Evolutionary conservation across 2,797 vertebrate genomes (phyloP).

Genomic region (Phataginus tricuspis): DNA sequence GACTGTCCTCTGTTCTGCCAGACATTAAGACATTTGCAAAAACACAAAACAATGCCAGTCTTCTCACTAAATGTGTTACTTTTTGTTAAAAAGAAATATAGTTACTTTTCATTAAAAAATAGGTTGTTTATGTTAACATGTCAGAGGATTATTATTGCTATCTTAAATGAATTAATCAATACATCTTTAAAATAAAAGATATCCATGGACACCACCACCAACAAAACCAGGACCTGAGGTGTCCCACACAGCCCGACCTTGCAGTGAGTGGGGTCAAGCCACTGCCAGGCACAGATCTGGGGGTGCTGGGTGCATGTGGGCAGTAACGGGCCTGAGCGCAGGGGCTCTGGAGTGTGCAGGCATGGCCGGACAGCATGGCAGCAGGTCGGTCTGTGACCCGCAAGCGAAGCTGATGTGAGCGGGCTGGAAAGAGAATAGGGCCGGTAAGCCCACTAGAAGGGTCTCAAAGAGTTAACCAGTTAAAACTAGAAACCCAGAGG

Average conservation of each 20-base stretch:
- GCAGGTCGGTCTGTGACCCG: not conserved
- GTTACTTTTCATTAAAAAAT: not conserved
- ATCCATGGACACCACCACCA: not conserved
- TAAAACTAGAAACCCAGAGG: too few species aligned
- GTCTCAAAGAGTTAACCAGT: too few species aligned
- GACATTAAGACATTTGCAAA: not conserved
- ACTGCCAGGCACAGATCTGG: not conserved
- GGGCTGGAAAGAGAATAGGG: too few species aligned
- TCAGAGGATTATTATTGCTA: not conserved
- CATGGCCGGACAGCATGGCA: not conserved
- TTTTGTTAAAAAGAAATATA: not conserved
- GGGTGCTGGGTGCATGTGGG: not conserved
- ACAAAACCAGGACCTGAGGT: not conserved
- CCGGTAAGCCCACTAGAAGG: too few species aligned
- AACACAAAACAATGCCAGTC: too few species aligned
- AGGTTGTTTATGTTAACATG: not conserved
- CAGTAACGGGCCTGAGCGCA: too few species aligned
- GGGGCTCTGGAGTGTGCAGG: not conserved
- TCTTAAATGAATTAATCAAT: not conserved
- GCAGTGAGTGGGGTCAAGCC: not conserved
- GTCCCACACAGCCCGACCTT: not conserved
- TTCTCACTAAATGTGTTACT: not conserved
- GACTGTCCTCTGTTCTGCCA: not conserved
- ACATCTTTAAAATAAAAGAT: not conserved
- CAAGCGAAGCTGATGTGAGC: not conserved